Evolutionary conservation across 2,113 vertebrate genomes (phyloP).

Genomic region (Tympanuchus pallidicinctus): DNA sequence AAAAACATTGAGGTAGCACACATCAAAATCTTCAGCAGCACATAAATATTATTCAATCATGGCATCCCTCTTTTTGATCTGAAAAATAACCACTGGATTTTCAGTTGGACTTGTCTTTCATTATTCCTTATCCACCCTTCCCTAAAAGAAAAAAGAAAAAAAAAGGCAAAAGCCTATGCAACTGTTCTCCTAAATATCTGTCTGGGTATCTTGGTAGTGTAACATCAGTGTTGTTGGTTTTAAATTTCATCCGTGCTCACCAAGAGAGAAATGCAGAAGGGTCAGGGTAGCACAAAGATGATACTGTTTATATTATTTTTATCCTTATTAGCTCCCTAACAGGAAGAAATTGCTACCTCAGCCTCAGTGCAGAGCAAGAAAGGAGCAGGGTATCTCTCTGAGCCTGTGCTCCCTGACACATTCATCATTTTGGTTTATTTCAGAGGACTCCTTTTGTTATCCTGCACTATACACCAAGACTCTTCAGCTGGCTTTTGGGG

Average conservation of each 20-base stretch:
- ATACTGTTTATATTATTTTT: not conserved
- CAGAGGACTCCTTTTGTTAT: not conserved
- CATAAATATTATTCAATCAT: not conserved
- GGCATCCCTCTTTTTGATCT: not conserved
- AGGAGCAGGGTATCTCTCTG: not conserved
- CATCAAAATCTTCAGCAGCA: not conserved
- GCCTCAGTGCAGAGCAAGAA: not conserved
- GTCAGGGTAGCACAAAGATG: not conserved
- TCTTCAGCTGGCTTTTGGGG: not conserved
- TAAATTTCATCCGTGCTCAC: not conserved
- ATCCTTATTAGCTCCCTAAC: not conserved
- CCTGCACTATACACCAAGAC: not conserved
- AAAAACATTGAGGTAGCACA: not conserved
- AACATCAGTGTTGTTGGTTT: not conserved
- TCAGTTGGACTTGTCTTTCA: not conserved
- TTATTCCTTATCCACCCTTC: not conserved
- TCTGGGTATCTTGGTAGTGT: not conserved
- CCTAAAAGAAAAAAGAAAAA: not conserved
- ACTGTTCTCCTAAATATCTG: not conserved
- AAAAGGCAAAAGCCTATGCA: not conserved
- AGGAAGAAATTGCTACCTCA: not conserved
- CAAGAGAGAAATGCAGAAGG: not conserved
- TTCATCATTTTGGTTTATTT: not conserved
- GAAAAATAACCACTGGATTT: constrained; percentile 1
- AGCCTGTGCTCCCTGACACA: not conserved